Conservation (phyloP, 2,113 vertebrate species). For the Rana temporaria region DNA sequence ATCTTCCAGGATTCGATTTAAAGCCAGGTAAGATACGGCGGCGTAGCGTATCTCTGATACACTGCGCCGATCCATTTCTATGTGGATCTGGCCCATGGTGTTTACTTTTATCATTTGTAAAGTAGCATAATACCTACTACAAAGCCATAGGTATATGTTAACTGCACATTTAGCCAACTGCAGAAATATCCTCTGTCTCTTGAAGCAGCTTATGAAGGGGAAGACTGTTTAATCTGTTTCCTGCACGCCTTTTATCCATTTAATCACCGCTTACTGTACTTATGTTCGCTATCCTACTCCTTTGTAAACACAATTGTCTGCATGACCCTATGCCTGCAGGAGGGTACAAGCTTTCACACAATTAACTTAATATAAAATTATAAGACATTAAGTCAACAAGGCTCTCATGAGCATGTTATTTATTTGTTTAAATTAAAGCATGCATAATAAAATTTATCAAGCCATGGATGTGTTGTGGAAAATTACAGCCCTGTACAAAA, state of each 20-base stretch:
- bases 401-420: slow-evolving; percentile 23
- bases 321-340: slow-evolving; percentile 18
- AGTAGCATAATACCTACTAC: too few relatives aligned
- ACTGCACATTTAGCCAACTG: too few relatives aligned
- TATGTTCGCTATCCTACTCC: background rate
- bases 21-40: too few relatives aligned
- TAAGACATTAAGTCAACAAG: slow-evolving; percentile 17
- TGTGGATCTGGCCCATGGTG: too few relatives aligned
- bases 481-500: slow-evolving; percentile 6
- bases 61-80: too few relatives aligned
- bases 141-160: too few relatives aligned
- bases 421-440: slow-evolving; percentile 19
- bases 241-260: slow-evolving; percentile 20
- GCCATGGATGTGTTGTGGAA: background rate
- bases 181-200: background rate
- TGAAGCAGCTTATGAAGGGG: background rate
- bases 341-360: slow-evolving; percentile 24
- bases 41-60: too few relatives aligned
- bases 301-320: slow-evolving; percentile 26
- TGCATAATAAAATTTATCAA: slow-evolving; percentile 4
- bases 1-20: too few relatives aligned
- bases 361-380: slow-evolving; percentile 42
- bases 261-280: slow-evolving; percentile 40
- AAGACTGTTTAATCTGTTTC: slow-evolving; percentile 14
- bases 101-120: too few relatives aligned